Conservation (phyloP, 2,113 vertebrate species). For the Patagioenas fasciata region DNA sequence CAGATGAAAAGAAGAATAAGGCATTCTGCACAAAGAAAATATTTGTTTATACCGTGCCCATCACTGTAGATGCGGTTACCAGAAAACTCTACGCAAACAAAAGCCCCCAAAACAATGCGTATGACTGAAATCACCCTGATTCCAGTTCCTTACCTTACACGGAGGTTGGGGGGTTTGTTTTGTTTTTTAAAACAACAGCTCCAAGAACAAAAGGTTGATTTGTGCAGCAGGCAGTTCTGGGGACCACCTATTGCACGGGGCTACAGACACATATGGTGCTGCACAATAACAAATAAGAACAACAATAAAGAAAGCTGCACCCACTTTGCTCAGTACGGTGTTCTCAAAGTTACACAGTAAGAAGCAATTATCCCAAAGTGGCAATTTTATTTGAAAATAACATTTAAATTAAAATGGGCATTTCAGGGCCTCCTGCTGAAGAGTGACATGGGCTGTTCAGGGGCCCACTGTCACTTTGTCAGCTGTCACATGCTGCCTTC, state of each 20-base stretch:
- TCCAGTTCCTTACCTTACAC: background rate
- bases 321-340: constrained; percentile 60
- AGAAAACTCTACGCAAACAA: background rate
- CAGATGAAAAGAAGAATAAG: background rate
- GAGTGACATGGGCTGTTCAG: constrained; percentile 66
- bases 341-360: constrained; percentile 65
- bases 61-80: background rate
- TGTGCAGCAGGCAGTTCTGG: constrained; percentile 50
- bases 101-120: background rate
- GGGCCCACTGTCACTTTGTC: constrained; percentile 71
- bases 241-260: constrained; percentile 62
- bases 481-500: constrained; percentile 69
- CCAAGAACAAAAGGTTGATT: constrained; percentile 60
- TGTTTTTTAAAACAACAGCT: constrained; percentile 49
- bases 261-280: constrained; percentile 58
- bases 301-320: constrained; percentile 63
- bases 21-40: constrained; percentile 19
- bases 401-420: constrained; percentile 73
- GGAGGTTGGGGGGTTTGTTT: background rate
- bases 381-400: constrained; percentile 73
- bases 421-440: constrained; percentile 68
- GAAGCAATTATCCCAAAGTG: constrained; percentile 70
- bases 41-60: background rate
- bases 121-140: background rate
- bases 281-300: constrained; percentile 68